These are phyloP conservation scores for Podarcis lilfordi DNA, from an alignment of 2,797 vertebrate genomes.

Conservation along the genomic window DNA sequence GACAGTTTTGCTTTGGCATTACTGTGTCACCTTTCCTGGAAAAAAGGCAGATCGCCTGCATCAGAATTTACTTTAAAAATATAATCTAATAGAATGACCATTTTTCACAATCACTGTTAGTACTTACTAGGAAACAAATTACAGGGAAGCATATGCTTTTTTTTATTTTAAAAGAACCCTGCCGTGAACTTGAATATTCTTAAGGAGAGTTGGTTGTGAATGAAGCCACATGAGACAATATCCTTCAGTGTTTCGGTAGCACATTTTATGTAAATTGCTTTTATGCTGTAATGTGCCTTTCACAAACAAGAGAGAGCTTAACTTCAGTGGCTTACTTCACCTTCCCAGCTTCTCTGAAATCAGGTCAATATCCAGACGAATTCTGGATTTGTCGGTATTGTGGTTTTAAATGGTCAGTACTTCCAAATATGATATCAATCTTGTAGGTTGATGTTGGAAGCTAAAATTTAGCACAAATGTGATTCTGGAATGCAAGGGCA, in stretches of 20 bases:
- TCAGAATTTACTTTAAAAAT: conserved; percentile 11
- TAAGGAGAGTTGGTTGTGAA: not conserved
- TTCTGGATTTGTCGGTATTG: not conserved
- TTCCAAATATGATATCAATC: not conserved
- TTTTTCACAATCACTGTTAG: conserved; percentile 1
- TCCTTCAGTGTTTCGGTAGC: not conserved
- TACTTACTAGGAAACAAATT: conserved; percentile 1
- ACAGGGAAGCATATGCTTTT: not conserved
- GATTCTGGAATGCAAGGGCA: not conserved
- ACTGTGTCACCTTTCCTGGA: not conserved
- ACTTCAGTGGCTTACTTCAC: not conserved
- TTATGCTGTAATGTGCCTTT: conserved; percentile 1
- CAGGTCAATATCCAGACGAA: not conserved
- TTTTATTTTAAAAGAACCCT: not conserved
- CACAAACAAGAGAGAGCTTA: not conserved
- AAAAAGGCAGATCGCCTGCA: not conserved
- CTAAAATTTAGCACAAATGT: not conserved
- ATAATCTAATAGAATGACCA: not conserved
- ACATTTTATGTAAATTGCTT: not conserved
- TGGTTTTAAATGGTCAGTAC: not conserved
- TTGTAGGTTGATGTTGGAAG: not conserved
- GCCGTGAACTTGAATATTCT: not conserved
- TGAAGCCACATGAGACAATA: not conserved
- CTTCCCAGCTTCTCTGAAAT: not conserved
- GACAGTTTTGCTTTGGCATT: not conserved